Evolutionary conservation across 2,113 vertebrate genomes (phyloP).

Genomic region (Malaclemys terrapin): DNA sequence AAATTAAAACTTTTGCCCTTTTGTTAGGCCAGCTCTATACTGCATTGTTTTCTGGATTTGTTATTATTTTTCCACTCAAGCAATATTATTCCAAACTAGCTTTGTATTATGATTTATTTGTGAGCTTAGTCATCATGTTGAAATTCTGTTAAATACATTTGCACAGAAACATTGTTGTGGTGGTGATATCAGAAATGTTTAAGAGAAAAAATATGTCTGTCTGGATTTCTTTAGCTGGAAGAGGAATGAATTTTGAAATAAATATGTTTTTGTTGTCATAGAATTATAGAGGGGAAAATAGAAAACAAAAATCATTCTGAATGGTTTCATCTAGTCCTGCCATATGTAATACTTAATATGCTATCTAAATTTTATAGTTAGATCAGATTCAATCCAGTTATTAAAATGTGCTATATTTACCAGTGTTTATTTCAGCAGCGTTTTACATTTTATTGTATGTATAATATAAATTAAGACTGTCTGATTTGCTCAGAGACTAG

Average conservation of each 20-base stretch:
- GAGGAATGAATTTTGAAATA: slow-evolving; percentile 71
- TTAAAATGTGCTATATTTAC: slow-evolving; percentile 81
- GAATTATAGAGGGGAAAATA: slow-evolving; percentile 68
- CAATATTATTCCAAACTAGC: slow-evolving; percentile 61
- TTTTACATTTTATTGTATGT: slow-evolving; percentile 72
- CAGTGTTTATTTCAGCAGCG: slow-evolving; percentile 74
- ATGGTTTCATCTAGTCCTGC: slow-evolving; percentile 79
- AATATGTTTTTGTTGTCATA: slow-evolving; percentile 77
- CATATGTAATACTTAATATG: slow-evolving; percentile 79
- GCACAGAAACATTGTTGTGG: slow-evolving; percentile 60
- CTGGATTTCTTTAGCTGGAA: slow-evolving; percentile 56
- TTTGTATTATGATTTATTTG: slow-evolving; percentile 61
- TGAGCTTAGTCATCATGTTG: slow-evolving; percentile 68
- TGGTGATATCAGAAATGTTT: slow-evolving; percentile 43
- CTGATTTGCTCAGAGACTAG: slow-evolving; percentile 52
- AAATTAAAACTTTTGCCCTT: slow-evolving; percentile 68
- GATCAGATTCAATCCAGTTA: slow-evolving; percentile 75
- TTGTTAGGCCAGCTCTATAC: slow-evolving; percentile 71
- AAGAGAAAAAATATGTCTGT: slow-evolving; percentile 42
- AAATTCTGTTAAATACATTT: slow-evolving; percentile 70
- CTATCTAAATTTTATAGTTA: slow-evolving; percentile 81
- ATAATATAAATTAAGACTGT: slow-evolving; percentile 58
- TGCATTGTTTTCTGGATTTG: slow-evolving; percentile 40
- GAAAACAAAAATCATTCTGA: slow-evolving; percentile 69
- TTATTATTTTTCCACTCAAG: slow-evolving; percentile 45